phyloP scores from a whole-genome alignment of 2,113 vertebrate species.

The Chauna torquata region DNA sequence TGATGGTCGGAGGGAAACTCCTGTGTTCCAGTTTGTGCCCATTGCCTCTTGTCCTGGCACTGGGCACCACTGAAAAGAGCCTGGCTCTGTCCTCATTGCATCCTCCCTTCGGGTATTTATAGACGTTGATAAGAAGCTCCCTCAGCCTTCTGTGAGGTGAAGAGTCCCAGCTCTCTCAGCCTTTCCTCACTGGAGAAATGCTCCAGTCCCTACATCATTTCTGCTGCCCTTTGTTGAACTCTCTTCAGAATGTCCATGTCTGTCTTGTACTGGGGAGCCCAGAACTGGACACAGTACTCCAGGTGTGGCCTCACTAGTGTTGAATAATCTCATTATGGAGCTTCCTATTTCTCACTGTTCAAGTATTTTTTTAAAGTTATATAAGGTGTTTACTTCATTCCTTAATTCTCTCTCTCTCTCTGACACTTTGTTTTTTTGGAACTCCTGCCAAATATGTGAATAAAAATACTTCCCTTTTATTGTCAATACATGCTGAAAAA shows the following conservation, averaged over 20 bases:
- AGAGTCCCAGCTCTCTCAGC: background rate
- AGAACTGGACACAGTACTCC: background rate
- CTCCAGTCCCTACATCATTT: background rate
- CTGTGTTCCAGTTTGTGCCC: background rate
- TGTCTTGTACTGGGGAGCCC: background rate
- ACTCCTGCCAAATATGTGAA: background rate
- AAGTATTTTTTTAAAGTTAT: background rate
- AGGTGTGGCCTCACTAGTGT: background rate
- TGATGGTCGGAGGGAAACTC: background rate
- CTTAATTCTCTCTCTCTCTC: background rate
- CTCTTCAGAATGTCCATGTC: background rate
- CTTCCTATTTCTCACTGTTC: background rate
- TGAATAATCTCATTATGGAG: background rate
- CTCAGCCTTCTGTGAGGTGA: background rate
- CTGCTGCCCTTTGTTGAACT: background rate
- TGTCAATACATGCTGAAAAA: background rate
- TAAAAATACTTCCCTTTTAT: background rate
- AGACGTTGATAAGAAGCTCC: background rate
- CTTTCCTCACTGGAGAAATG: background rate
- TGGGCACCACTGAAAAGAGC: background rate
- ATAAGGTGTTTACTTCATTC: background rate
- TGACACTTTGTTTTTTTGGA: background rate
- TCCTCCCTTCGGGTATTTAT: too few species aligned
- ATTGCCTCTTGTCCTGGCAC: background rate
- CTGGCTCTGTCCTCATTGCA: background rate